Conservation (phyloP, 2,888 invertebrate genomes). For the Agapetus fuscipes region DNA sequence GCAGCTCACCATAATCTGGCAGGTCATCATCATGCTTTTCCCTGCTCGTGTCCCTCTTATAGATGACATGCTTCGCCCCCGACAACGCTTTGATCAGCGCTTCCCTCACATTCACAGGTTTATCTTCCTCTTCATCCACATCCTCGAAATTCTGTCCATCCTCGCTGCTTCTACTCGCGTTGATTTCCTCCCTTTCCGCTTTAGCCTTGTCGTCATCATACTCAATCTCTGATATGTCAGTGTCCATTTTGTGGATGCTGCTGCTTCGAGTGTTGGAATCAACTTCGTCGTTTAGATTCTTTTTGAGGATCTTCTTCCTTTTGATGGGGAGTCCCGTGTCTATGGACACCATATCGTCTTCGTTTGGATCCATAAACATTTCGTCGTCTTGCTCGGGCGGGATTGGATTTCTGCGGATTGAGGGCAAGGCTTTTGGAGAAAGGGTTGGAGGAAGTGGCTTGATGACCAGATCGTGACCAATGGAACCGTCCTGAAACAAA, state of each 20-base stretch:
- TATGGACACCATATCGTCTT: conserved; percentile 53
- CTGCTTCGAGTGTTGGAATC: not conserved
- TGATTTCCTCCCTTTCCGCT: no score
- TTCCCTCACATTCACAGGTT: conserved; percentile 8
- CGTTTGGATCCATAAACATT: conserved; percentile 59
- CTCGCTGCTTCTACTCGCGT: conserved; percentile 1
- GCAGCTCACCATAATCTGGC: conserved; percentile 70
- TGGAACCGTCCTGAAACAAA: conserved; percentile 72
- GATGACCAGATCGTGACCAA: conserved; percentile 81
- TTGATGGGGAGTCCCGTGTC: conserved; percentile 52
- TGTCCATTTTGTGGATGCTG: conserved; percentile 22
- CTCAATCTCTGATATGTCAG: conserved; percentile 21
- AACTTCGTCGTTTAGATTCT: conserved; percentile 6
- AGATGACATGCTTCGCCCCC: conserved; percentile 67
- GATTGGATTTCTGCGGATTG: conserved; percentile 22
- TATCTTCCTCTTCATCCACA: conserved; percentile 23
- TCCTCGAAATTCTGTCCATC: conserved; percentile 17
- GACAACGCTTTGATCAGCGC: conserved; percentile 29
- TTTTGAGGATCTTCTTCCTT: conserved; percentile 19
- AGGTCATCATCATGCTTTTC: conserved; percentile 53
- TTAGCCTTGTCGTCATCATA: conserved; percentile 24
- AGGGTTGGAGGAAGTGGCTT: conserved; percentile 73
- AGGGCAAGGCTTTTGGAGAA: conserved; percentile 26
- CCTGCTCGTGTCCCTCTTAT: conserved; percentile 49
- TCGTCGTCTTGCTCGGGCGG: conserved; percentile 50